Percentiles rank a stretch among this genome's conserved stretches.
These are phyloP conservation scores for Dascillus cervinus DNA, from an alignment of 2,888 invertebrate genomes.

Conservation along the genomic window DNA sequence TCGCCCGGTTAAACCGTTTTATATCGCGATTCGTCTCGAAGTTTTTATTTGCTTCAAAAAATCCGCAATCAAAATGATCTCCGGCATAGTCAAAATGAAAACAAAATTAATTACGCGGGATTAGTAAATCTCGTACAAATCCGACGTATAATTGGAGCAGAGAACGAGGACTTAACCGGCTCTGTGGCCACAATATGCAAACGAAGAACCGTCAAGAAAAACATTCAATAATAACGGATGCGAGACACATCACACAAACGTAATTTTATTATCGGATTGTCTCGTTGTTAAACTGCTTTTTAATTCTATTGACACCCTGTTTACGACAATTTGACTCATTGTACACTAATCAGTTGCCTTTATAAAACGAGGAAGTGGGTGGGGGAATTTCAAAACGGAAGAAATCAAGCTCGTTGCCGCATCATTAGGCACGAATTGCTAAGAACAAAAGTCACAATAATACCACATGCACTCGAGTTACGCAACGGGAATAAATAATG, in stretches of 20 bases:
- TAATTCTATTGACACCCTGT: too few relatives aligned
- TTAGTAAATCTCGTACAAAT: slow-evolving; percentile 18
- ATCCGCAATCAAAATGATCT: slow-evolving; percentile 7
- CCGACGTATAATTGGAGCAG: slow-evolving; percentile 17
- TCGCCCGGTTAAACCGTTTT: slow-evolving; percentile 15
- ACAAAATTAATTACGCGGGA: slow-evolving; percentile 18
- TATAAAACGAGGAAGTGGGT: too few relatives aligned
- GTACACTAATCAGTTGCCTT: too few relatives aligned
- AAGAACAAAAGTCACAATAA: too few relatives aligned
- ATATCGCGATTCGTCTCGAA: slow-evolving; percentile 12
- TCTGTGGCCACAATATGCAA: slow-evolving; percentile 10
- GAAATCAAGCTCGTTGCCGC: too few relatives aligned
- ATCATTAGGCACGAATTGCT: too few relatives aligned
- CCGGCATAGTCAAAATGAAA: slow-evolving; percentile 12
- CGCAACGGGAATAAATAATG: too few relatives aligned
- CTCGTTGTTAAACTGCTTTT: not conserved
- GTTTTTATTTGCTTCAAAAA: too few relatives aligned
- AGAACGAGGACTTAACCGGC: slow-evolving; percentile 8
- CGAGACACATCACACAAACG: not conserved
- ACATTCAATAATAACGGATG: slow-evolving; percentile 1
- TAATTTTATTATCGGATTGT: not conserved
- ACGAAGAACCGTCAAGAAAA: slow-evolving; percentile 3
- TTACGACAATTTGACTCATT: too few relatives aligned
- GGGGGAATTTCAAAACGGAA: too few relatives aligned
- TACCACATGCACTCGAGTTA: too few relatives aligned